Percentiles rank a stretch among this genome's conserved stretches.
phyloP scores from a whole-genome alignment of 2,888 invertebrate genomes.

The Atethmia centrago region DNA sequence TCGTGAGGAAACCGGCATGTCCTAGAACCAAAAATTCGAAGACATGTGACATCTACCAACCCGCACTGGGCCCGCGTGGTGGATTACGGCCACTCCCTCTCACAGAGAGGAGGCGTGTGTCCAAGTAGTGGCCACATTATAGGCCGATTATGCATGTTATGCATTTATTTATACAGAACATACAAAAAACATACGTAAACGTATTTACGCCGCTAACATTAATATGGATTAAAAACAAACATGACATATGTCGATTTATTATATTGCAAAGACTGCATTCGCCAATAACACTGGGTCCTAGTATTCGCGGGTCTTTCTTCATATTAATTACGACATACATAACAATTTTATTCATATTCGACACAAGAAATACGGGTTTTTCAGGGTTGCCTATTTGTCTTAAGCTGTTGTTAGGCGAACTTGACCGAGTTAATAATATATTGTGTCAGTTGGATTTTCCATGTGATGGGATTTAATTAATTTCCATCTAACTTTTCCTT shows the following conservation, averaged over 20 bases:
- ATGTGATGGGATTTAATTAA: not conserved
- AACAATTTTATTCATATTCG: conserved; percentile 21
- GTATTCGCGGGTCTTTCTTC: conserved; percentile 13
- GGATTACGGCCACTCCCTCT: too few relatives aligned
- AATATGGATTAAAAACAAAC: conserved; percentile 39
- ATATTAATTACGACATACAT: conserved; percentile 19
- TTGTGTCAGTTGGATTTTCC: not conserved
- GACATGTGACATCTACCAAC: too few relatives aligned
- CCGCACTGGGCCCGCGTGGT: too few relatives aligned
- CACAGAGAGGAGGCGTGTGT: too few relatives aligned
- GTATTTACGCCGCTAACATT: conserved; percentile 18
- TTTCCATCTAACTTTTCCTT: not conserved
- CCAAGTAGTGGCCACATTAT: too few relatives aligned
- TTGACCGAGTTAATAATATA: not conserved
- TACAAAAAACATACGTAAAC: not conserved
- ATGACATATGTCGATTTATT: conserved; percentile 43
- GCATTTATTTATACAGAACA: too few relatives aligned
- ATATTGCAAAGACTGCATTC: conserved; percentile 51
- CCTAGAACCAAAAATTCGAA: too few relatives aligned
- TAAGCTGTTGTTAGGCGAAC: not conserved
- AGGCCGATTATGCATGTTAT: too few relatives aligned
- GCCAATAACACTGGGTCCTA: not conserved
- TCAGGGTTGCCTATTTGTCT: conserved; percentile 29
- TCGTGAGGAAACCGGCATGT: too few relatives aligned
- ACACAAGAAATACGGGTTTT: conserved; percentile 32